Percentiles rank a stretch among this genome's conserved stretches.
These are phyloP conservation scores for Drosophila nigrodunni DNA, from an alignment of 1,140 invertebrate species.

Conservation along the genomic window DNA sequence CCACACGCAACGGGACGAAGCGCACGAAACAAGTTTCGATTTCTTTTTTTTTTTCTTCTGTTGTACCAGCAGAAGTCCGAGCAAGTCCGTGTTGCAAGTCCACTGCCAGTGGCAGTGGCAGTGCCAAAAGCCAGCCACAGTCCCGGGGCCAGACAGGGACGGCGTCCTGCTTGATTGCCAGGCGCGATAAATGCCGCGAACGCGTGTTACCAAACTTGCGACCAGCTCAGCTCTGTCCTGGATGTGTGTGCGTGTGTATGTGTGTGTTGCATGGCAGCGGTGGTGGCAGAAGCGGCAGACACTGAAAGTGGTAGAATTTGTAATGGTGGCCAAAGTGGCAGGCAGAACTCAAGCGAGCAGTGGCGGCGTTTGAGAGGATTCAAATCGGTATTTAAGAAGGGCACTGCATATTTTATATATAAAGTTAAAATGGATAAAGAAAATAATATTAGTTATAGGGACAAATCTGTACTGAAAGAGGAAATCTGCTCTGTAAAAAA, in stretches of 20 bases:
- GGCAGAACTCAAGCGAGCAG: slow-evolving; percentile 35
- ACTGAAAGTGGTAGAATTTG: slow-evolving; percentile 74
- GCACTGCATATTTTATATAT: too few species aligned
- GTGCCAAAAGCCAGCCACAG: not conserved
- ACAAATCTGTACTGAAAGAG: too few species aligned
- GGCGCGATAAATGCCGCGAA: slow-evolving; percentile 60
- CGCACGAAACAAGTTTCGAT: slow-evolving; percentile 54
- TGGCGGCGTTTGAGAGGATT: slow-evolving; percentile 32
- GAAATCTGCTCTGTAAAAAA: too few species aligned
- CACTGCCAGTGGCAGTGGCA: slow-evolving; percentile 34
- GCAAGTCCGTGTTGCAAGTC: slow-evolving; percentile 5
- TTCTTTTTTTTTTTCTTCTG: not conserved
- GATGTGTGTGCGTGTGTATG: slow-evolving; percentile 31
- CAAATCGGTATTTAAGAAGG: not conserved
- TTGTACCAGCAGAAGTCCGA: slow-evolving; percentile 42
- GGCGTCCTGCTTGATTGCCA: slow-evolving; percentile 74
- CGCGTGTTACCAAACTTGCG: slow-evolving; percentile 59
- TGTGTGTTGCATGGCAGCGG: slow-evolving; percentile 43
- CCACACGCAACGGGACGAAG: slow-evolving; percentile 40
- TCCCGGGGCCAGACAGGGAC: slow-evolving; percentile 42
- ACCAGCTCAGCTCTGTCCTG: slow-evolving; percentile 33
- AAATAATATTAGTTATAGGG: too few species aligned
- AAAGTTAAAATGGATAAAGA: too few species aligned
- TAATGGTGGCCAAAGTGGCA: slow-evolving; percentile 66
- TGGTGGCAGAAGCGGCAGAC: slow-evolving; percentile 39